These are phyloP conservation scores for Lagodon rhomboides DNA, from an alignment of 2,797 vertebrate species.

Conservation along the genomic window DNA sequence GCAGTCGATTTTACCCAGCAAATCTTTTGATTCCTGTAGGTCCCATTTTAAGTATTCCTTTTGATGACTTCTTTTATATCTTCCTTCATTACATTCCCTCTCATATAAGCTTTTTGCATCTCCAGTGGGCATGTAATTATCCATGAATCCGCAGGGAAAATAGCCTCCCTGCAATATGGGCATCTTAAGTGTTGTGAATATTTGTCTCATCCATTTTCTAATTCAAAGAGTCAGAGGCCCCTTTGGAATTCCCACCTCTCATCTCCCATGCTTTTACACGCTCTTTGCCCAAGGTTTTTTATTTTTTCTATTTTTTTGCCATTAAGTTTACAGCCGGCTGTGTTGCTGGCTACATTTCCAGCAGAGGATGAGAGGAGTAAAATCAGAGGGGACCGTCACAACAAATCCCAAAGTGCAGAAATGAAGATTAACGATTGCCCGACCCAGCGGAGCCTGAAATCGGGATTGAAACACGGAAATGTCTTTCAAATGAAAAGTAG, in stretches of 20 bases:
- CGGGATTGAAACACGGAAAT: constrained; percentile 64
- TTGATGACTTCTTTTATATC: constrained; percentile 73
- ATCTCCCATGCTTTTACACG: constrained; percentile 60
- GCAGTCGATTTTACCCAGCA: constrained; percentile 39
- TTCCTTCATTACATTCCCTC: constrained; percentile 64
- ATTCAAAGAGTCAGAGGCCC: constrained; percentile 67
- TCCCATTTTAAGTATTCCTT: constrained; percentile 73
- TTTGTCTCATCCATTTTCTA: constrained; percentile 80
- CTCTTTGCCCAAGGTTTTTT: constrained; percentile 17
- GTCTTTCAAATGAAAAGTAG: constrained; percentile 27
- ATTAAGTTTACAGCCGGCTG: constrained; percentile 67
- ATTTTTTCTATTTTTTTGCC: constrained; percentile 47
- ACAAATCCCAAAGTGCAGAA: constrained; percentile 66
- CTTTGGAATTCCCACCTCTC: constrained; percentile 63
- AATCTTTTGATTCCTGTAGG: constrained; percentile 70
- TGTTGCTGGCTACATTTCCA: constrained; percentile 47
- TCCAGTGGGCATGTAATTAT: constrained; percentile 79
- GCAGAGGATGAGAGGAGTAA: constrained; percentile 21
- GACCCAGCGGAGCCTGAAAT: constrained; percentile 60
- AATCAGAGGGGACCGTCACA: constrained; percentile 69
- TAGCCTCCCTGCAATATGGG: constrained; percentile 52
- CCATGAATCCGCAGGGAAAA: constrained; percentile 68
- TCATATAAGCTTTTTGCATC: constrained; percentile 72
- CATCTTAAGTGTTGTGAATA: constrained; percentile 72
- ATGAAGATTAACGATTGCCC: constrained; percentile 84